Conservation (phyloP, 2,797 vertebrate species). For the Micropoecilia bifurca region DNA sequence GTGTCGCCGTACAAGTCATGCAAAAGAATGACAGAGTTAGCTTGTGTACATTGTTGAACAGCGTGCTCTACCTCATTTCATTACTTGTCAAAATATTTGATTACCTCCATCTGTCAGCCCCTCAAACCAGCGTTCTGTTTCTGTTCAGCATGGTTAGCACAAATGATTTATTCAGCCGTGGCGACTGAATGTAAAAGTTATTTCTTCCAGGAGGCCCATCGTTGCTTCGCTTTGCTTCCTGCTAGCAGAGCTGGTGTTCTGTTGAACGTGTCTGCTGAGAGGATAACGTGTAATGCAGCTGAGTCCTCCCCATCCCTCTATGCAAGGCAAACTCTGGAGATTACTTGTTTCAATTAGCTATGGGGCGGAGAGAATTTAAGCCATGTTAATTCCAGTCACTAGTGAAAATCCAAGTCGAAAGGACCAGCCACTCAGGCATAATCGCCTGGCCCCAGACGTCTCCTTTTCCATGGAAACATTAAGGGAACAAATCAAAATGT, state of each 20-base stretch:
- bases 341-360: slow-evolving; percentile 82
- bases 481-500: slow-evolving; percentile 62
- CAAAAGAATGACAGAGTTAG: slow-evolving; percentile 35
- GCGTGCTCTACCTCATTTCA: slow-evolving; percentile 52
- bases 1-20: slow-evolving; percentile 29
- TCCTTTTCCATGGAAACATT: slow-evolving; percentile 72
- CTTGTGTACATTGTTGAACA: slow-evolving; percentile 53
- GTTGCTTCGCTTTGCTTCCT: slow-evolving; percentile 22
- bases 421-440: slow-evolving; percentile 63
- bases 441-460: slow-evolving; percentile 72
- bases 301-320: slow-evolving; percentile 45
- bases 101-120: slow-evolving; percentile 55
- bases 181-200: slow-evolving; percentile 51
- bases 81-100: slow-evolving; percentile 38
- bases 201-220: slow-evolving; percentile 48
- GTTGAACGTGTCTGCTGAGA: slow-evolving; percentile 52
- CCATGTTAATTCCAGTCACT: slow-evolving; percentile 77
- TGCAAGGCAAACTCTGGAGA: slow-evolving; percentile 66
- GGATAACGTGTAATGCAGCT: slow-evolving; percentile 58
- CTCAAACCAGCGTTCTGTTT: slow-evolving; percentile 45
- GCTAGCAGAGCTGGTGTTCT: slow-evolving; percentile 26
- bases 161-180: slow-evolving; percentile 62
- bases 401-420: slow-evolving; percentile 65
- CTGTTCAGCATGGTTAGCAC: slow-evolving; percentile 48
- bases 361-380: slow-evolving; percentile 73